Base-by-base conservation (phyloP, 2,797 vertebrate genomes). In the Peromyscus eremicus region DNA sequence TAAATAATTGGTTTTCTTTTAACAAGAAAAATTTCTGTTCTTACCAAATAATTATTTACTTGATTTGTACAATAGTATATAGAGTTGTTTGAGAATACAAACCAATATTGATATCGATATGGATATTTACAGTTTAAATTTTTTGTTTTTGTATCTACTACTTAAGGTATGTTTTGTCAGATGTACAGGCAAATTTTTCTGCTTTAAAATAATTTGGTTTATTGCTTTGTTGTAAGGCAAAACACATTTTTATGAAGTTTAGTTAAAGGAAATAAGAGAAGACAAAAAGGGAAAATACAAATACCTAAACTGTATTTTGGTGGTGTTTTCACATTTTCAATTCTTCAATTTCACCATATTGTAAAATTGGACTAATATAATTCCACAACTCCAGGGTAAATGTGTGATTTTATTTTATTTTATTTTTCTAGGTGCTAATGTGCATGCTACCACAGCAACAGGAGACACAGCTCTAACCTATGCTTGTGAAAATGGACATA, bases 401-500 rank as follows among this genome's bases (percentile, higher is more conserved):
- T 88, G 4, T 95, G 11, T 89, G 46, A 37, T 0, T n/a, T 64
- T 77, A 32, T 94, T n/a, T 64, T 77, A 32, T 94, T 73, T 73
- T 40, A 70, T 98, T 98, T 95, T 98, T 85, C 97, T 95, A 99
- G 99, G 99, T 94, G 99, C 99, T 83, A 99, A 99, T 16, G 99
- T 99, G 94, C 99, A 99, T 83, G 99, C 99, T 96, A 99, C 99
- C 93, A 99, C 99, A 52, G 99, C 99, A 25, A 99, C 99, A 2
- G 99, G 99, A 88, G 99, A 99, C 97, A 99, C 99, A 16, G 99
- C 99, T 9, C 98, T 99, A 98, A 99, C 99, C 23, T 99, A 99
- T 10, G 99, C 99, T 5, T 99, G 99, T 98, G 99, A 99, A 98
- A 99, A 99, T 76, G 99, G 99, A 98, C 99, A 99, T 98, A 99